phyloP scores from a whole-genome alignment of 1,140 invertebrate species.

The Acyrthosiphon pisum region DNA sequence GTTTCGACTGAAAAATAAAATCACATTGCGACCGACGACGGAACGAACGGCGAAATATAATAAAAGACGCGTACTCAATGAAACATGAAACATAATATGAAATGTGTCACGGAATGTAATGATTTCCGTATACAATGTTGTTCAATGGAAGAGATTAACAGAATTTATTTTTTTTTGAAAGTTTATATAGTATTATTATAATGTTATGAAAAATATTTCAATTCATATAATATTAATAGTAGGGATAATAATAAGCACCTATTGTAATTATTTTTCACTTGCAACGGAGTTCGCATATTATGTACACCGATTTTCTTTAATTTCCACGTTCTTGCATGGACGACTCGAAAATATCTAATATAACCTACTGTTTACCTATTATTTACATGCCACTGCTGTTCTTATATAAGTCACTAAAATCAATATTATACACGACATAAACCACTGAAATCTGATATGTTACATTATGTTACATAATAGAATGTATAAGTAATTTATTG shows the following conservation, averaged over 20 bases:
- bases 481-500: slow-evolving; percentile 1
- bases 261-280: not conserved
- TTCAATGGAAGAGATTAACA: slow-evolving; percentile 11
- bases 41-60: not conserved
- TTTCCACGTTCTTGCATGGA: not conserved
- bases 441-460: slow-evolving; percentile 21
- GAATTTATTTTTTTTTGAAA: not conserved
- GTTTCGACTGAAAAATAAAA: not conserved
- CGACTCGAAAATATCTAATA: not conserved
- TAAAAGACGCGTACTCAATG: not conserved
- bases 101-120: not conserved
- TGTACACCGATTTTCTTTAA: not conserved
- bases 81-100: not conserved
- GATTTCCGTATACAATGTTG: not conserved
- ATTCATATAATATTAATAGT: not conserved
- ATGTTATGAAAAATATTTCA: not conserved
- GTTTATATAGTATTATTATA: not conserved
- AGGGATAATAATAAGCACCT: not conserved
- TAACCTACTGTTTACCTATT: not conserved
- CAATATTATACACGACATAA: not conserved
- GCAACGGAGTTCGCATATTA: not conserved
- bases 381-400: not conserved
- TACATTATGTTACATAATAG: not conserved
- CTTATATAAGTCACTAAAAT: slow-evolving; percentile 21
- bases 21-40: not conserved